Base-by-base conservation (phyloP, 2,113 vertebrate genomes). In the Prunella himalayana region DNA sequence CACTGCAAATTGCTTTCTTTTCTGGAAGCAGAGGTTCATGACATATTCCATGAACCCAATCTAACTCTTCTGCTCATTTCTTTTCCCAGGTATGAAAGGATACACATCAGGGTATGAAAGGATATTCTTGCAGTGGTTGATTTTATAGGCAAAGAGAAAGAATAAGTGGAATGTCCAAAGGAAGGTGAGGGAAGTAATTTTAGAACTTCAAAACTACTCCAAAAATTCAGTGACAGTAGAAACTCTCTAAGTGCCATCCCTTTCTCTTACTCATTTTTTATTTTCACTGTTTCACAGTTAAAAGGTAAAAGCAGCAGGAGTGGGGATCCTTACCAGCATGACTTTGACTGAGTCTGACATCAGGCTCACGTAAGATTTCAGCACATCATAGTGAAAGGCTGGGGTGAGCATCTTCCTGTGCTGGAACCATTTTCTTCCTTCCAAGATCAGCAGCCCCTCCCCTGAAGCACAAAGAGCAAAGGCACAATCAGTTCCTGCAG, bases 311-410 rank as follows among this genome's bases (percentile, higher is more conserved):
- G 54, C 4, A 42, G 8, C 33, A 79, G 42, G 33, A 63, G 20
- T 23, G 31, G 10, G 24, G 21, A 54, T 63, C 33, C 97, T 86
- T 97, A 99, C 99, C 98, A 99, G 88, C 99, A 99, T 99, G 49
- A 82, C 66, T 10, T 88, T 93, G 42, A 98, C 89, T 1, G 98
- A 99, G 18, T 98, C 97, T 4, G 98, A 92, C 83, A 99, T 98
- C 89, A 99, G 44, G 5, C 97, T 82, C 41, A 98, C 61, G 0
- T 99, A 99, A 49, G 98, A 97, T 88, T 99, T 99, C 85, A 99
- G 93, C 65, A 99, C 95, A 19, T 99, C 98, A 2, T 98, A 99
- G 81, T 99, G 99, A 94, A 99, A 99, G 28, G 98, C 99, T 41
- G 99, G 98, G 2, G 99, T 99, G 91, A 99, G 84, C 45, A 99